Percentiles rank a stretch among this genome's conserved stretches.
Conservation (phyloP, 2,797 vertebrate genomes). For the Apodemus agrarius region DNA sequence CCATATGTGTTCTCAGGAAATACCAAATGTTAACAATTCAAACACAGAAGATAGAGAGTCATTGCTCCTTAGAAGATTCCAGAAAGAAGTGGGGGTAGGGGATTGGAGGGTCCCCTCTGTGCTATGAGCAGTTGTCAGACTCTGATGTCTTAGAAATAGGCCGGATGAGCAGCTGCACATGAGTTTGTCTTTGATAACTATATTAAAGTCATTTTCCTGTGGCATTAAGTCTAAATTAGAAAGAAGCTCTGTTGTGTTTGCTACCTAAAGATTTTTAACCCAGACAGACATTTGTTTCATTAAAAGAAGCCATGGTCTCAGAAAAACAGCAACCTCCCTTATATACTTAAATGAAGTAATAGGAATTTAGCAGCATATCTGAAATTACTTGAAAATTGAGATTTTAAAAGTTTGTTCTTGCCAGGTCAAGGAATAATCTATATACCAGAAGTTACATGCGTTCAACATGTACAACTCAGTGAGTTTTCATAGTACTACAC, state of each 20-base stretch:
- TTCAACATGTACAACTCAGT: not conserved
- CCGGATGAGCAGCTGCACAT: slow-evolving; percentile 32
- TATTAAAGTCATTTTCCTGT: slow-evolving; percentile 62
- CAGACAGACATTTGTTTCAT: slow-evolving; percentile 57
- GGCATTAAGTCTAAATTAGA: slow-evolving; percentile 21
- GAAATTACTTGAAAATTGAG: slow-evolving; percentile 54
- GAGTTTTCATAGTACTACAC: not conserved
- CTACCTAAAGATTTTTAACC: slow-evolving; percentile 64
- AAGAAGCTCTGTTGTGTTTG: slow-evolving; percentile 29
- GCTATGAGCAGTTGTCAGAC: not conserved
- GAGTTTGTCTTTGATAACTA: slow-evolving; percentile 47
- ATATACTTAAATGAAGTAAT: slow-evolving; percentile 51
- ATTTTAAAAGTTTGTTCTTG: not conserved
- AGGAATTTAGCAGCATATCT: slow-evolving; percentile 39
- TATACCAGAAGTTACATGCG: not conserved
- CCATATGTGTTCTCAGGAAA: slow-evolving; percentile 73
- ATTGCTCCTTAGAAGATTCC: slow-evolving; percentile 59
- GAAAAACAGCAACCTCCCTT: slow-evolving; percentile 28
- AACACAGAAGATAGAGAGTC: slow-evolving; percentile 70
- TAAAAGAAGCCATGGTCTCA: slow-evolving; percentile 54
- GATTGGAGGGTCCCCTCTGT: not conserved
- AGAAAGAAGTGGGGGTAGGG: not conserved
- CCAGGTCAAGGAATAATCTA: not conserved
- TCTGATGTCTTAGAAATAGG: slow-evolving; percentile 46
- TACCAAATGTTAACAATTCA: slow-evolving; percentile 72